Base-by-base conservation (phyloP, 2,113 vertebrate species). In the Gopherus evgoodei region DNA sequence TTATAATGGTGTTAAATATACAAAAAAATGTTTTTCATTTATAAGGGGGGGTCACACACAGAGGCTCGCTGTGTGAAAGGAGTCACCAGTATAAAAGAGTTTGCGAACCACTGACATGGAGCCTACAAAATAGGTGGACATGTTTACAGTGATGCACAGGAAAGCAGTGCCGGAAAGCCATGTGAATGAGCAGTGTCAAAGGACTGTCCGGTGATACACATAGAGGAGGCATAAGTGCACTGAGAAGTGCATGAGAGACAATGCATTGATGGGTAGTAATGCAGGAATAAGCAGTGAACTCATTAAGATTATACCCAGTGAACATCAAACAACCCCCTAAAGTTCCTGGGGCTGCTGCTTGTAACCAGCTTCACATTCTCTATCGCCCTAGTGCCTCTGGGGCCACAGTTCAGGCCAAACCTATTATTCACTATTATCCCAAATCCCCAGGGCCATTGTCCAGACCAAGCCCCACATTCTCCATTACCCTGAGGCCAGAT, bases 41-140 rank as follows among this genome's bases (percentile, higher is more conserved):
- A 50, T 14, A 14, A 5, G 13, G 50, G 49, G 13, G 50, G 50
- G 50, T 50, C 50, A 50, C 50, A 50, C 50, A 16, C 50, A 50
- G 50, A 50, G 50, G 50, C 50, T 50, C 14, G 13, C 50, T 50
- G 13, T 50, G 14, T 50, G 13, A 50, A 50, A 50, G 50, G 13
- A 14, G 13, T 50, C 50, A 50, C 50, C 50, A 50, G 50, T 50
- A 16, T 14, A 50, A 50, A 50, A 50, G 13, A 50, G 50, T 50
- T 50, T 14, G 50, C 14, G 13, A 50, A 50, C 50, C 13, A 50
- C 50, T 1, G 11, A 1, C 0, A 82, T 83, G 2, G 29, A 69
- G 29, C 90, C 35, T 31, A 1, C 78, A 31, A 31, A 3, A 3
- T 0, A 1, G 22, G n/a, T 0, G 75, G 38, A 3, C 31, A 11